phyloP scores from a whole-genome alignment of 1,140 invertebrate species.

The Pinna nobilis region DNA sequence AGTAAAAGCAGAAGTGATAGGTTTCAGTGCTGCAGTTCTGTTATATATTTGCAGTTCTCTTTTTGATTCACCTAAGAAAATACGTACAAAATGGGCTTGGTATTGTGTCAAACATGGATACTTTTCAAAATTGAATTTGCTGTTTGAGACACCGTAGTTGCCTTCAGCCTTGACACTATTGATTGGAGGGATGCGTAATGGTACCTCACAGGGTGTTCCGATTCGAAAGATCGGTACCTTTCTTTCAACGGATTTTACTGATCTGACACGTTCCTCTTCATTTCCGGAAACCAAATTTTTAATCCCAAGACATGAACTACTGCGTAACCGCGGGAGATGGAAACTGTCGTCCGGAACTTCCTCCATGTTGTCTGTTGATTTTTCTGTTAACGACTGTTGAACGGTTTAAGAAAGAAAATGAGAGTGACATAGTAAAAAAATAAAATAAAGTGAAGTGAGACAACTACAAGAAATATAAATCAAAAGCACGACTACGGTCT shows the following conservation, averaged over 20 bases:
- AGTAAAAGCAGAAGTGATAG: not conserved
- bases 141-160: not conserved
- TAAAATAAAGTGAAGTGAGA: too few species aligned
- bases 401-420: too few species aligned
- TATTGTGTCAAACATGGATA: not conserved
- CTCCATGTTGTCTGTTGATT: too few species aligned
- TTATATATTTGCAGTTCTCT: not conserved
- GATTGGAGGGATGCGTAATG: not conserved
- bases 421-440: too few species aligned
- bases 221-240: not conserved
- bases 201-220: not conserved
- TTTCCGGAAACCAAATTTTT: slow-evolving; percentile 11
- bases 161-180: not conserved
- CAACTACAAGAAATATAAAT: too few species aligned
- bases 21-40: not conserved
- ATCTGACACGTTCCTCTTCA: not conserved
- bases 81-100: slow-evolving; percentile 22
- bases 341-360: too few species aligned
- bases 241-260: not conserved
- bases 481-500: too few species aligned
- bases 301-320: too few species aligned
- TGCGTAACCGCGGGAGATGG: too few species aligned
- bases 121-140: slow-evolving; percentile 7
- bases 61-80: not conserved
- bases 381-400: too few species aligned